A percentile compares a stretch with the other conserved stretches of the same genome.
Evolutionary conservation across 2,113 vertebrate genomes (phyloP).

Genomic region (Halcyon malimbica): DNA sequence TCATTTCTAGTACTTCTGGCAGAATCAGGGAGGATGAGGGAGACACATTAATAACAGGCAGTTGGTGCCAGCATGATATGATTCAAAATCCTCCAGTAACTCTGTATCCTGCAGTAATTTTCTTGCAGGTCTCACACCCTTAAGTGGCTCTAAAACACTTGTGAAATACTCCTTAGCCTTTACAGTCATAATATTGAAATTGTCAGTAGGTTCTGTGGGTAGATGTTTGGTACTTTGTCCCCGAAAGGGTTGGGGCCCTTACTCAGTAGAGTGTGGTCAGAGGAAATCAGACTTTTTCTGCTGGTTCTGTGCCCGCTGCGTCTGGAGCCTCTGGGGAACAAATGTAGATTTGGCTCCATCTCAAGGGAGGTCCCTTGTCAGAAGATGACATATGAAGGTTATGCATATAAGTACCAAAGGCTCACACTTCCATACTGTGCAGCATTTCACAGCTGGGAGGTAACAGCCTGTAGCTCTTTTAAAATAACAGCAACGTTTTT

Average conservation of each 20-base stretch:
- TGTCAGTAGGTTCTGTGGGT: background rate
- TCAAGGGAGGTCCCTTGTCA: slow-evolving; percentile 49
- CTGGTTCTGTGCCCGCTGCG: background rate
- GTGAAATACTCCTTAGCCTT: background rate
- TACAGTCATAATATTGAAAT: background rate
- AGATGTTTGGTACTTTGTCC: background rate
- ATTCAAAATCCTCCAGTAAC: background rate
- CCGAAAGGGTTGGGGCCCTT: background rate
- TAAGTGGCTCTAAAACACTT: background rate
- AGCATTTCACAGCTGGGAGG: slow-evolving; percentile 46
- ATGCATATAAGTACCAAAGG: background rate
- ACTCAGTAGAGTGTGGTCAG: background rate
- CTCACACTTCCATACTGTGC: slow-evolving; percentile 45
- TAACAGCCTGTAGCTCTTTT: slow-evolving; percentile 17
- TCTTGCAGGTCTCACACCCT: background rate
- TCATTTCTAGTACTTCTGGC: background rate
- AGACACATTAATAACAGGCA: background rate
- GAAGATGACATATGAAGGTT: slow-evolving; percentile 54
- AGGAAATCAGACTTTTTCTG: background rate
- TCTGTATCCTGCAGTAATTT: background rate
- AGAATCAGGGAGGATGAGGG: background rate
- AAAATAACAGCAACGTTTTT: slow-evolving; percentile 16
- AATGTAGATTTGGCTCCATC: background rate
- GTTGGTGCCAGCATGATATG: background rate
- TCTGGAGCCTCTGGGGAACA: background rate